A percentile compares a stretch with the other conserved stretches of the same genome.
Evolutionary conservation across 2,888 invertebrate genomes (phyloP).

Genomic region (Plagodis pulveraria): DNA sequence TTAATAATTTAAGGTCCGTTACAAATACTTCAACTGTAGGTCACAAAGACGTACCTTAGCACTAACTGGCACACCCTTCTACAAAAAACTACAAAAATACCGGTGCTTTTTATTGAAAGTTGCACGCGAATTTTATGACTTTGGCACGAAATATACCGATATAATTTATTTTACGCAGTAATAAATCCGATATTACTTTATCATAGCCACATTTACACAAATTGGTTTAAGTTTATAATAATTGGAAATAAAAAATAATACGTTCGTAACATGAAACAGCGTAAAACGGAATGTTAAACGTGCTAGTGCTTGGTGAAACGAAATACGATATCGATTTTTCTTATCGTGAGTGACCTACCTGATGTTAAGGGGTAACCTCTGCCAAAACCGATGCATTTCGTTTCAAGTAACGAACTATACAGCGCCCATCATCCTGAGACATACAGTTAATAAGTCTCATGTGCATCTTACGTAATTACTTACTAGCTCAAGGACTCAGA

Average conservation of each 20-base stretch:
- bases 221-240: too few relatives aligned
- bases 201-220: not conserved
- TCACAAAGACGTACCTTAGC: constrained; percentile 26
- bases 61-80: constrained; percentile 42
- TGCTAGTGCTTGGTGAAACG: constrained; percentile 21
- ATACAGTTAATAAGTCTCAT: too few relatives aligned
- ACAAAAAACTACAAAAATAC: not conserved
- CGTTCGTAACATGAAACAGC: not conserved
- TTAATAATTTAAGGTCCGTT: too few relatives aligned
- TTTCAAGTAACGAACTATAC: too few relatives aligned
- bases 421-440: too few relatives aligned
- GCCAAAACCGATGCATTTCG: too few relatives aligned
- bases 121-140: constrained; percentile 40
- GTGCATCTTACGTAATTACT: too few relatives aligned
- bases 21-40: too few relatives aligned
- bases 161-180: constrained; percentile 6
- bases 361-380: too few relatives aligned
- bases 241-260: too few relatives aligned
- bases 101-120: constrained; percentile 31
- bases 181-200: not conserved
- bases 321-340: constrained; percentile 29
- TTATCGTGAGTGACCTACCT: constrained; percentile 4
- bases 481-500: too few relatives aligned
- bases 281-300: constrained; percentile 20
- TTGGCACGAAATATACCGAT: constrained; percentile 27